phyloP scores from a whole-genome alignment of 2,888 invertebrate genomes.

The Archips xylosteana region DNA sequence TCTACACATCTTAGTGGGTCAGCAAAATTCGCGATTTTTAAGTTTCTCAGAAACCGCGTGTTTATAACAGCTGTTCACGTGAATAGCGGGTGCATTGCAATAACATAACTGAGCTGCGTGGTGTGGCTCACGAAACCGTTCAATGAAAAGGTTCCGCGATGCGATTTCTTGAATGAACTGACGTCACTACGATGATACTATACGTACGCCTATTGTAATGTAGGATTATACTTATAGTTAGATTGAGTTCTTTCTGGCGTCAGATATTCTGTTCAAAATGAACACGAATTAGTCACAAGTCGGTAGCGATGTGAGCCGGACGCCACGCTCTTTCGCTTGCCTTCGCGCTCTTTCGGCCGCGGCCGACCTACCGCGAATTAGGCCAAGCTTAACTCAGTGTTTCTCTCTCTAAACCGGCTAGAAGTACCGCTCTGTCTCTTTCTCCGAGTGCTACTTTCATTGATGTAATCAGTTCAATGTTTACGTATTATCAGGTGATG shows the following conservation, averaged over 20 bases:
- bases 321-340: conserved; percentile 65
- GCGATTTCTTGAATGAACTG: conserved; percentile 75
- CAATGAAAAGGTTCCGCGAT: conserved; percentile 67
- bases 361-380: conserved; percentile 71
- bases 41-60: neutral
- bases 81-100: conserved; percentile 13
- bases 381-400: conserved; percentile 68
- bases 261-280: conserved; percentile 71
- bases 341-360: conserved; percentile 74
- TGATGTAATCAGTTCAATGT: conserved; percentile 78
- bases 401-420: conserved; percentile 58
- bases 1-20: too few species aligned
- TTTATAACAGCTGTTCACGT: conserved; percentile 19
- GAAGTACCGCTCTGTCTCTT: conserved; percentile 55
- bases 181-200: conserved; percentile 66
- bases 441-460: conserved; percentile 61
- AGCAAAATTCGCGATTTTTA: neutral
- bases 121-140: conserved; percentile 42
- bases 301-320: conserved; percentile 84
- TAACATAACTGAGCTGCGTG: neutral
- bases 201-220: conserved; percentile 51
- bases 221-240: conserved; percentile 49
- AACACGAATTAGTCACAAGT: conserved; percentile 77
- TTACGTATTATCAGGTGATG: conserved; percentile 69
- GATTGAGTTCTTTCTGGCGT: conserved; percentile 76